Base-by-base conservation (phyloP, 2,113 vertebrate genomes). In the Pithys albifrons region DNA sequence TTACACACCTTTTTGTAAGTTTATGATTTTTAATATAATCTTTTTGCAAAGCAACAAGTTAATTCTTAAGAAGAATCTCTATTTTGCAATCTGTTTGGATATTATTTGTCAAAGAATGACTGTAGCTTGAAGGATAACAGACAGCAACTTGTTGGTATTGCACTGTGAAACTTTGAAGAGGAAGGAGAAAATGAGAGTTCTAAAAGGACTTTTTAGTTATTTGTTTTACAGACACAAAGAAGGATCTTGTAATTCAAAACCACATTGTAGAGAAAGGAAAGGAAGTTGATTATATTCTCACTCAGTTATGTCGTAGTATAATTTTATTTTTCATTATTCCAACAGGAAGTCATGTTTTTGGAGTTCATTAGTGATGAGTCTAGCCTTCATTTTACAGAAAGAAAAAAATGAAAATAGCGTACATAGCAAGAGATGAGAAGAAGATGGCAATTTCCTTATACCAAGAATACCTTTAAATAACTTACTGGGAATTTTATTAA, bases 291-390 rank as follows among this genome's bases (percentile, higher is more conserved):
- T 96, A 41, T 87, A 96, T 94, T 97, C 90, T 98, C 95, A 92
- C 46, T 98, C 91, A 87, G 15, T 91, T 96, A 87, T 97, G 75
- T 89, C 91, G 97, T 1, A 1, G 73, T 95, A 92, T 97, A 97
- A 98, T 98, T 97, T 97, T 94, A 89, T 87, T 92, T 95, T 97
- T 96, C 89, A 88, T 95, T 97, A 93, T 97, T 94, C 94, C 66
- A 92, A 79, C 19, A 85, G 87, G 95, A 98, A 95, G 48, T 65
- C 39, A 70, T 94, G 79, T 11, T 96, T 95, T 96, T 93, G 37
- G 35, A 95, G 66, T 93, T 97, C 91, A 94, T 97, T 97, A 95
- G 93, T 89, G 82, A 95, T 96, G 77, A 97, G 96, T 80, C 74
- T 96, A 97, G 61, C 76, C 49, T 96, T 92, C 66, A 95, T 97